These are phyloP conservation scores for Centroberyx gerrardi DNA, from an alignment of 2,797 vertebrate genomes.

Conservation along the genomic window DNA sequence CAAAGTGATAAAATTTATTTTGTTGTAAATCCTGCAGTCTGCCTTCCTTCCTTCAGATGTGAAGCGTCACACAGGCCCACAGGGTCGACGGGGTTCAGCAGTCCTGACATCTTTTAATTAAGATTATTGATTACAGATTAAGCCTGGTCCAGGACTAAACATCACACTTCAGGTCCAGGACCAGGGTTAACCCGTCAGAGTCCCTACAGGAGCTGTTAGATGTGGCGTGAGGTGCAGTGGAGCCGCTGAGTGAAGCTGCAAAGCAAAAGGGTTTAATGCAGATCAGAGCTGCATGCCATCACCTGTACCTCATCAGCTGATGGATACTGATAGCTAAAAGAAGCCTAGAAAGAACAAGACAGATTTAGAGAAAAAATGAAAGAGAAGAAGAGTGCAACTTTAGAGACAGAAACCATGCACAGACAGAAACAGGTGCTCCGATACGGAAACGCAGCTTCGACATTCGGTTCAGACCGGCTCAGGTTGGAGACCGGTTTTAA, in stretches of 20 bases:
- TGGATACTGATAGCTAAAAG: constrained; percentile 84
- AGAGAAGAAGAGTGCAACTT: constrained; percentile 16
- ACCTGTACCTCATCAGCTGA: constrained; percentile 86
- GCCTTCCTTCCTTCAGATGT: not conserved
- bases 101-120: not conserved
- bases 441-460: not conserved
- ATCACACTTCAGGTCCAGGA: not conserved
- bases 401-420: constrained; percentile 24
- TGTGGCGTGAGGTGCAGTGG: constrained; percentile 49
- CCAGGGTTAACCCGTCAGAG: too few species aligned
- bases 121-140: not conserved
- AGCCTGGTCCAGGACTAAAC: not conserved
- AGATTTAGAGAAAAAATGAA: constrained; percentile 72
- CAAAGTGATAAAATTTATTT: not conserved
- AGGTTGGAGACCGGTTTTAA: not conserved
- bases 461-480: not conserved
- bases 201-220: not conserved
- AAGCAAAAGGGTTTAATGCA: constrained; percentile 71
- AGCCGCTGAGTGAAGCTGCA: constrained; percentile 69
- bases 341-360: constrained; percentile 84
- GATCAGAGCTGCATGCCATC: constrained; percentile 74
- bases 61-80: not conserved
- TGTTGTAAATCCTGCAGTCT: not conserved
- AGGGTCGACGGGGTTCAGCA: not conserved
- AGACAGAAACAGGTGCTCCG: not conserved